These are phyloP conservation scores for Drosophila austrosaltans DNA, from an alignment of 2,888 invertebrate genomes.

Conservation along the genomic window DNA sequence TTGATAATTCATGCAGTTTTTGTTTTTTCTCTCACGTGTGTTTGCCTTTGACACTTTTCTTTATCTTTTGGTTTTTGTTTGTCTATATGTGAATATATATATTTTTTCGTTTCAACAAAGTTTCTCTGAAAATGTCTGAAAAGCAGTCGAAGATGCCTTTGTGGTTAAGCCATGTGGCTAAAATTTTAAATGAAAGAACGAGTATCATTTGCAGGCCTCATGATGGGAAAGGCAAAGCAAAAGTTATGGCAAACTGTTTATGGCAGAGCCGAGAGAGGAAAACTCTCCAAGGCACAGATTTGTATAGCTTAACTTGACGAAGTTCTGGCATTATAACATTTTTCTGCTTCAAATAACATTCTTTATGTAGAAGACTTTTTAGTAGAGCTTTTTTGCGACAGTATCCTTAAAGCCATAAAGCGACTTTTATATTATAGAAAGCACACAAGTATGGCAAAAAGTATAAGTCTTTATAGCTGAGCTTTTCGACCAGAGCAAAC, in stretches of 20 bases:
- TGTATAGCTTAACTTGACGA: background rate
- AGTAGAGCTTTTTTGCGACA: background rate
- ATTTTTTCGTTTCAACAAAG: slow-evolving; percentile 18
- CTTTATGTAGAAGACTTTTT: background rate
- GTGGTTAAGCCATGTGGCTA: slow-evolving; percentile 42
- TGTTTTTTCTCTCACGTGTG: slow-evolving; percentile 10
- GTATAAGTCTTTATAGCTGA: background rate
- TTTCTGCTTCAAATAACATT: background rate
- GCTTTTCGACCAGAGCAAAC: background rate
- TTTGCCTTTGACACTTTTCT: slow-evolving; percentile 33
- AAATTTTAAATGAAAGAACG: slow-evolving; percentile 15
- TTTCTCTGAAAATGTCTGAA: background rate
- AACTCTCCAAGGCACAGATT: background rate
- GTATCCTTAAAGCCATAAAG: background rate
- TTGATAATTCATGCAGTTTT: slow-evolving; percentile 55
- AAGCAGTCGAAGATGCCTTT: slow-evolving; percentile 28
- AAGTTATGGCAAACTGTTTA: background rate
- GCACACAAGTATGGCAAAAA: background rate
- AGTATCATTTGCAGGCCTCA: background rate
- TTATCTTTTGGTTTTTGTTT: background rate
- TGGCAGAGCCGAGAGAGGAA: background rate
- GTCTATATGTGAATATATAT: background rate
- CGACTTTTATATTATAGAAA: slow-evolving; percentile 8
- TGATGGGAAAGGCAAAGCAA: background rate
- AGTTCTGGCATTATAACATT: background rate